Percentiles rank a stretch among this genome's conserved stretches.
phyloP scores from a whole-genome alignment of 1,140 invertebrate genomes.

The Zophobas morio region DNA sequence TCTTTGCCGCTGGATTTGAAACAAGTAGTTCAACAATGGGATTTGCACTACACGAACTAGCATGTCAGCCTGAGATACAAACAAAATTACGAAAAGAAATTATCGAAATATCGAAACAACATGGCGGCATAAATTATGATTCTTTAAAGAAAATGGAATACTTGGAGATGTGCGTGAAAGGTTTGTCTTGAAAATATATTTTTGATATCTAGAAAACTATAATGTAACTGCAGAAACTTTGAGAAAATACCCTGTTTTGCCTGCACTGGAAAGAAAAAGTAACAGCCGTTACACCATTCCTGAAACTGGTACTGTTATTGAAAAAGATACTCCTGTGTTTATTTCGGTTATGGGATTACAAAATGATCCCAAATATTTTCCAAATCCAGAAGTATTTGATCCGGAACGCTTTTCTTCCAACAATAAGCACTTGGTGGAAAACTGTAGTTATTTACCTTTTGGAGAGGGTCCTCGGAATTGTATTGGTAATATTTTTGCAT shows the following conservation, averaged over 20 bases:
- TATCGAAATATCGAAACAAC: slow-evolving; percentile 58
- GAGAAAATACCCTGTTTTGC: slow-evolving; percentile 51
- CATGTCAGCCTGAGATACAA: slow-evolving; percentile 69
- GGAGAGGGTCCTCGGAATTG: slow-evolving; percentile 76
- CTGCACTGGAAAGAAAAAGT: slow-evolving; percentile 63
- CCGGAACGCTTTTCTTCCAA: slow-evolving; percentile 74
- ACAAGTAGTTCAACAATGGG: slow-evolving; percentile 76
- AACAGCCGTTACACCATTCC: slow-evolving; percentile 66
- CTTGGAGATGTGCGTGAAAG: slow-evolving; percentile 67
- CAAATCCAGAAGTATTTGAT: slow-evolving; percentile 76
- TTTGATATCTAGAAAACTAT: slow-evolving; percentile 23
- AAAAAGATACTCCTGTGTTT: slow-evolving; percentile 59
- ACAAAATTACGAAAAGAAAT: slow-evolving; percentile 68
- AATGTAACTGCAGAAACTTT: slow-evolving; percentile 49
- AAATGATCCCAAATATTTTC: slow-evolving; percentile 70
- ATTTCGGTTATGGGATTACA: slow-evolving; percentile 65
- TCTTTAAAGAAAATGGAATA: slow-evolving; percentile 66
- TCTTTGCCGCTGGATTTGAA: slow-evolving; percentile 78
- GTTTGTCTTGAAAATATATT: slow-evolving; percentile 7
- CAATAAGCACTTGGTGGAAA: slow-evolving; percentile 59
- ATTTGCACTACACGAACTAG: slow-evolving; percentile 78
- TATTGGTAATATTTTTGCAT: slow-evolving; percentile 67
- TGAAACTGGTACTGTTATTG: slow-evolving; percentile 50
- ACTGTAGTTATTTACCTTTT: slow-evolving; percentile 71
- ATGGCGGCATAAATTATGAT: slow-evolving; percentile 65